phyloP scores from a whole-genome alignment of 2,113 vertebrate species.

The Pavo muticus region DNA sequence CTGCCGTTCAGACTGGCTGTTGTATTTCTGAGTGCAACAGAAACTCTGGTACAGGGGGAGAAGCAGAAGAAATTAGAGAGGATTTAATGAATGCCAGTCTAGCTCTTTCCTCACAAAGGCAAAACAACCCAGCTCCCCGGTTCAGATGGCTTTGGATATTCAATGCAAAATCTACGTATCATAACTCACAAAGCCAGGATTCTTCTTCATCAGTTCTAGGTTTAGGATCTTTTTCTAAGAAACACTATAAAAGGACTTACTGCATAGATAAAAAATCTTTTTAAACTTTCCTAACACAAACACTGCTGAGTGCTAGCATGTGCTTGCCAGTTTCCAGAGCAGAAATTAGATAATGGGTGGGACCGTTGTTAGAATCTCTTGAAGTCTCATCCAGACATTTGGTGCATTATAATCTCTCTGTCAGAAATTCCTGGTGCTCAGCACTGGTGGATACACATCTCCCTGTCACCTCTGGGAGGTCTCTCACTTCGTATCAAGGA shows the following conservation, averaged over 20 bases:
- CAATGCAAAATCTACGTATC: neutral
- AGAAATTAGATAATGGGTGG: conserved; percentile 48
- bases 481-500: neutral
- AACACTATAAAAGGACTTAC: conserved; percentile 33
- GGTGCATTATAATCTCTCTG: neutral
- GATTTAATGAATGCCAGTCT: neutral
- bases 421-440: conserved; percentile 28
- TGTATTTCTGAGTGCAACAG: neutral
- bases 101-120: neutral
- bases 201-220: neutral
- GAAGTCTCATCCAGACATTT: neutral
- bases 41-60: neutral
- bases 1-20: neutral
- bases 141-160: neutral
- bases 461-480: neutral
- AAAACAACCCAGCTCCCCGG: neutral
- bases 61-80: neutral
- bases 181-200: neutral
- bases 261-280: neutral
- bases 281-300: conserved; percentile 22
- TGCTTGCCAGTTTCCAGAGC: conserved; percentile 50
- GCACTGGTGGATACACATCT: neutral
- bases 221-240: neutral
- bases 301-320: conserved; percentile 26
- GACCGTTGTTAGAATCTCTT: neutral